Base-by-base conservation (phyloP, 1,140 invertebrate species). In the Trachymyrmex cornetzi region DNA sequence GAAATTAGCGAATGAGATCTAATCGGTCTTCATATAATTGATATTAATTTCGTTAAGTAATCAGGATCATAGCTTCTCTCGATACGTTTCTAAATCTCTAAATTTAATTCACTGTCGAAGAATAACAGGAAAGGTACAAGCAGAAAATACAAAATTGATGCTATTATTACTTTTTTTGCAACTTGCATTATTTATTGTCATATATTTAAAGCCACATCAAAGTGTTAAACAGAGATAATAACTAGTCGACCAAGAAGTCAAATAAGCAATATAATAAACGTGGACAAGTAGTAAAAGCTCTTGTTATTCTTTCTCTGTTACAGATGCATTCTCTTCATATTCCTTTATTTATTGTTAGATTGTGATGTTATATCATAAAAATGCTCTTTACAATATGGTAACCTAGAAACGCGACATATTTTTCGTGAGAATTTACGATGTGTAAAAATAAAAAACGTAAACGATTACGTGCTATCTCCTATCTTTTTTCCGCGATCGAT, bases 211-310 rank as follows among this genome's bases (percentile, higher is more conserved):
- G 12, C 12, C 14, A 30, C 30, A 64, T 79, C 27, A 34, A 79
- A 30, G 30, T 67, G 48, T 80, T 44, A 27, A 50, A 75, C 9
- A 34, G 27, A 48, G 14, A 27, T 85, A 77, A 69, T 77, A 85
- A 69, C 74, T 86, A 85, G 44, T 88, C 53, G 34, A 53, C 19
- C 61, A 27, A 77, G n/a, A 85, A 85, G 27, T 85, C 61, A 86
- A 50, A 80, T 80, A 14, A 80, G 24, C 75, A 86, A 71, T 86
- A 64, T 69, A 88, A 72, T 57, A 44, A 74, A 74, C 30, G 34
- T 59, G 72, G 30, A 72, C 24, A 64, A 87, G 11, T 27, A 77
- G 55, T 77, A 55, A 72, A 77, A 85, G 59, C 59, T 77, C 19
- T 48, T 38, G 16, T 79, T 48, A 75, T 61, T 84, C 7, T 24